Evolutionary conservation across 2,797 vertebrate genomes (phyloP).

Genomic region (Gymnothorax reevesii): DNA sequence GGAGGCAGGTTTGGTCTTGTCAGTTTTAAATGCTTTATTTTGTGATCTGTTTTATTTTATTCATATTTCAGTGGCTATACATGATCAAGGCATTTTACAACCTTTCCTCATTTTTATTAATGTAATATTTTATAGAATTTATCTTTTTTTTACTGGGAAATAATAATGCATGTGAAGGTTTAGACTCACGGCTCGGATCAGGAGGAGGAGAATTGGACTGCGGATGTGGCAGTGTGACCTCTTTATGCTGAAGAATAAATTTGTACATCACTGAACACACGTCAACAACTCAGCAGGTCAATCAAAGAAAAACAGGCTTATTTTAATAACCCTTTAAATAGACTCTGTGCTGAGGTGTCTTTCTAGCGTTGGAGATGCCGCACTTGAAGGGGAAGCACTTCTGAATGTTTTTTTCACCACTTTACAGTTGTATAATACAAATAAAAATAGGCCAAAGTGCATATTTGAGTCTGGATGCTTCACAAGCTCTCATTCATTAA

Average conservation of each 20-base stretch:
- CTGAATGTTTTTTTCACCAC: not conserved
- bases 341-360: not conserved
- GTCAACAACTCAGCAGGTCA: constrained; percentile 11
- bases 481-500: not conserved
- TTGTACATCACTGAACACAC: not conserved
- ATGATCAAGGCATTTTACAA: constrained; percentile 55
- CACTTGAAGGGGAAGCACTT: not conserved
- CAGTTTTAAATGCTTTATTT: constrained; percentile 39
- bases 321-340: not conserved
- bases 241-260: not conserved
- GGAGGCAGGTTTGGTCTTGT: constrained; percentile 39
- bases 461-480: not conserved
- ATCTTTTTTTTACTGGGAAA: constrained; percentile 35
- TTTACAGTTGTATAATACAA: not conserved
- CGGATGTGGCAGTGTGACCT: not conserved
- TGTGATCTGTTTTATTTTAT: constrained; percentile 35
- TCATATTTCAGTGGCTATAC: constrained; percentile 42
- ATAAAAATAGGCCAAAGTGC: not conserved
- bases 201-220: constrained; percentile 21
- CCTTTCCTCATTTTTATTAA: constrained; percentile 20
- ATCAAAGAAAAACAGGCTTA: not conserved
- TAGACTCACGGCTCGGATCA: constrained; percentile 39
- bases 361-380: not conserved
- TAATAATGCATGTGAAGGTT: constrained; percentile 37
- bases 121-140: constrained; percentile 40